Evolutionary conservation across 2,113 vertebrate genomes (phyloP), one percentile per base, ranked within the genome.

Genomic region (Tachycineta bicolor): DNA sequence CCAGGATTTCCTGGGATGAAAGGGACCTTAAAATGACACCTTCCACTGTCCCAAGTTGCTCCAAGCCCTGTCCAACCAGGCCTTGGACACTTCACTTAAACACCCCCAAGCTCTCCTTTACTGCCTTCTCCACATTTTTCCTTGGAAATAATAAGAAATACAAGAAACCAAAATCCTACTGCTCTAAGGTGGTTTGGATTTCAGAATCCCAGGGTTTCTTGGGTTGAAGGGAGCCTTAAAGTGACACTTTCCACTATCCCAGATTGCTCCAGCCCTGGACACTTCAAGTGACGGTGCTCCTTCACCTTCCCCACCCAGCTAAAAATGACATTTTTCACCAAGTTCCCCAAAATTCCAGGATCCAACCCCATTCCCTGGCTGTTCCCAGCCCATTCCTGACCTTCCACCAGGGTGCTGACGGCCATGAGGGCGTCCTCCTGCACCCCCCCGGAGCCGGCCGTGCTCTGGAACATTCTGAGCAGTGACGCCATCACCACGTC

Each of bases 351-450:
- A 60, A 62, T 47, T 19, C 14, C 59, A 0, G 2, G 34, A 25
- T 71, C 21, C 10, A 15, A 22, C 5, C 4, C 63, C 47, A 34
- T 11, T 37, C 17, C n/a, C 53, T 25, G 52, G 41, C n/a, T 17
- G 11, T 8, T 6, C n/a, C 56, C 67, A 37, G 22, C 21, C 2
- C 50, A 12, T 11, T 8, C 81, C 98, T 71, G 39, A 99, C 99
- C 99, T 99, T 99, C 99, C 9, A 99, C 99, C 88, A 99, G 97
- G 12, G 99, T 99, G 97, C 99, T 99, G 89, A 99, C 99, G 4
- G 99, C 99, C 99, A 99, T 99, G 43, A 99, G 97, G 6, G 99
- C 99, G 6, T 99, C 99, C 94, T 99, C 99, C 96, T 99, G 99
- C 20, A 99, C 99, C 0, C 98, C 99, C 0, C 99, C 99, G 0